Percentiles rank a stretch among this genome's conserved stretches.
phyloP scores from a whole-genome alignment of 2,888 invertebrate genomes.

The Hymenopus coronatus region DNA sequence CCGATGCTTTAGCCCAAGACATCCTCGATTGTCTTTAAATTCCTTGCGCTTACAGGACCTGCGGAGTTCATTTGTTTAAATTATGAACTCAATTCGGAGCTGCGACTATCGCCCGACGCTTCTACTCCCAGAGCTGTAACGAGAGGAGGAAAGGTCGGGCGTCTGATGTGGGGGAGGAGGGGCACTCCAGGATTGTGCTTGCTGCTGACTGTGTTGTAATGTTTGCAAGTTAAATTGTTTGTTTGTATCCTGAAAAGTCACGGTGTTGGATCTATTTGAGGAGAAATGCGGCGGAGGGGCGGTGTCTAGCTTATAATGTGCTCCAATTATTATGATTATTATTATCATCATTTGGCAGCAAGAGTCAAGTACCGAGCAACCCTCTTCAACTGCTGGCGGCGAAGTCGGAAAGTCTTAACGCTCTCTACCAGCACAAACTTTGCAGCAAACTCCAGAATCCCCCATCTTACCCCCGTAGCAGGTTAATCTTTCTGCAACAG shows the following conservation, averaged over 20 bases:
- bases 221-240: conserved; percentile 22
- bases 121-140: background rate
- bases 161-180: background rate
- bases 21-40: background rate
- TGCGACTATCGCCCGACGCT: background rate
- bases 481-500: background rate
- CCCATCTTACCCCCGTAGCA: background rate
- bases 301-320: conserved; percentile 26
- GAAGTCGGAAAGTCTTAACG: conserved; percentile 17
- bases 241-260: conserved; percentile 17
- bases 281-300: conserved; percentile 7
- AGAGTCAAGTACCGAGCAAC: background rate
- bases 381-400: background rate
- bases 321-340: conserved; percentile 31
- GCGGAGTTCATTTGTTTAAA: background rate
- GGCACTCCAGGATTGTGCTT: background rate
- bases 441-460: background rate
- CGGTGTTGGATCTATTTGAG: background rate
- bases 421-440: conserved; percentile 13
- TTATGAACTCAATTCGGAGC: background rate
- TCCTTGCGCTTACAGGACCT: background rate
- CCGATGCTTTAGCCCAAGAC: background rate
- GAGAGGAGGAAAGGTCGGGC: background rate
- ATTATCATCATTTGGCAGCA: background rate
- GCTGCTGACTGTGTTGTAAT: background rate